These are phyloP conservation scores for Rhyacophila brunnea DNA, from an alignment of 1,140 invertebrate species.

Conservation along the genomic window DNA sequence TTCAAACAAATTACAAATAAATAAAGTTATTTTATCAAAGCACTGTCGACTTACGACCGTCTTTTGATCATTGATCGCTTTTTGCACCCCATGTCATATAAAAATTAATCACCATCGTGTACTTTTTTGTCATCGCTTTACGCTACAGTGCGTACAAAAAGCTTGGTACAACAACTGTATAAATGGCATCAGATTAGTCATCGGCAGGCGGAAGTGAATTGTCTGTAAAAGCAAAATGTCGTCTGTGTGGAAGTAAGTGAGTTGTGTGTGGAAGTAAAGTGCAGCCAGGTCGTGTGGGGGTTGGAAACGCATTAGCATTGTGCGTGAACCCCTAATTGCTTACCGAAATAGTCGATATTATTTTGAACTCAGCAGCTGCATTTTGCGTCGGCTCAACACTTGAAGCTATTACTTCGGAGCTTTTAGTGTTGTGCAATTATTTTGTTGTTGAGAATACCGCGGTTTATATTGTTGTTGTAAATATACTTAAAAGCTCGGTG, in stretches of 20 bases:
- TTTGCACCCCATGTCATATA: too few relatives aligned
- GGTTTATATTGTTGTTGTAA: too few relatives aligned
- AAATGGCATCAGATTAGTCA: constrained; percentile 30
- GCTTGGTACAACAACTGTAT: constrained; percentile 20
- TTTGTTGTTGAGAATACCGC: too few relatives aligned
- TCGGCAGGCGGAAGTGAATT: constrained; percentile 20
- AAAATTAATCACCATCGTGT: constrained; percentile 9
- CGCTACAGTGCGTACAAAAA: constrained; percentile 11
- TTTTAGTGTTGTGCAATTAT: too few relatives aligned
- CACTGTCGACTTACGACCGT: too few relatives aligned
- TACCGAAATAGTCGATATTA: constrained; percentile 37
- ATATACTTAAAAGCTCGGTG: too few relatives aligned
- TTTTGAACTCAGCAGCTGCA: constrained; percentile 29
- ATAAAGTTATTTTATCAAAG: too few relatives aligned
- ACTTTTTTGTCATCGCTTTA: constrained; percentile 14
- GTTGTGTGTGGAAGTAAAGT: too few relatives aligned
- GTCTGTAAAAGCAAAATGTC: not conserved
- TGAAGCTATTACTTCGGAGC: too few relatives aligned
- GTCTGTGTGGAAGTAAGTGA: not conserved
- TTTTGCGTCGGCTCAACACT: constrained; percentile 5
- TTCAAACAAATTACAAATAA: too few relatives aligned
- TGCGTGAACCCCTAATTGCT: constrained; percentile 35
- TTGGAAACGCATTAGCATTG: constrained; percentile 27
- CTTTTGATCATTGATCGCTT: too few relatives aligned
- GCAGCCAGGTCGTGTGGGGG: not conserved